Conservation (phyloP, 2,888 invertebrate genomes). For the Hirtodrosophila duncani region DNA sequence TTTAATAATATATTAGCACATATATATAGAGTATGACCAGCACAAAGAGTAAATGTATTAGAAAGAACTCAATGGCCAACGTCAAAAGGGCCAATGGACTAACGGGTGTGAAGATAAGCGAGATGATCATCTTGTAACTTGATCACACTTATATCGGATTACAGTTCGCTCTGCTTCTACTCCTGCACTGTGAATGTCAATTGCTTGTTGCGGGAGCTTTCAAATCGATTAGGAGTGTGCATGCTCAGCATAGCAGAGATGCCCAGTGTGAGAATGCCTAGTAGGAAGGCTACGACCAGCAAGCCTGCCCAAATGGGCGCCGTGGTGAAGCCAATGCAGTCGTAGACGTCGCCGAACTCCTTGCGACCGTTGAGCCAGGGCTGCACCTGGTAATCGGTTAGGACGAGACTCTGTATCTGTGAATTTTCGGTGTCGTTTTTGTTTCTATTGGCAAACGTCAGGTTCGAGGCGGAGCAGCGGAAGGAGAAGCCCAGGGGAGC, state of each 20-base stretch:
- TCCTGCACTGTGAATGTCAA: constrained; percentile 89
- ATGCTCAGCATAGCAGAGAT: constrained; percentile 93
- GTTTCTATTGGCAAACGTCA: constrained; percentile 79
- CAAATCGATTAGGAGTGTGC: constrained; percentile 97
- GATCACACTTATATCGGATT: neutral
- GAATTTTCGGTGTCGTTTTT: constrained; percentile 78
- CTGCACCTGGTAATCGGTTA: constrained; percentile 81
- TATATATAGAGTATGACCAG: constrained; percentile 70
- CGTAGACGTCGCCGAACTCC: constrained; percentile 87
- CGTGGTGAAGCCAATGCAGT: constrained; percentile 94
- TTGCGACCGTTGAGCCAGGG: constrained; percentile 79
- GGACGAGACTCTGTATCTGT: constrained; percentile 76
- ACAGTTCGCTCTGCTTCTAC: constrained; percentile 76
- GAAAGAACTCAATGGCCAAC: constrained; percentile 70
- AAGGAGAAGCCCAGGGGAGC: constrained; percentile 81
- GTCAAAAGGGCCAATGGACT: constrained; percentile 69
- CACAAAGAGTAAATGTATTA: constrained; percentile 72
- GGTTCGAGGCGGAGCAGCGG: constrained; percentile 79
- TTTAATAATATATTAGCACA: constrained; percentile 69
- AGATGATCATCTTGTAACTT: constrained; percentile 65
- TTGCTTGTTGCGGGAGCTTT: constrained; percentile 96
- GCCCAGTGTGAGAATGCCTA: constrained; percentile 88
- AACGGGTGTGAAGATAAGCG: constrained; percentile 54
- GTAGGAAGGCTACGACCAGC: constrained; percentile 87
- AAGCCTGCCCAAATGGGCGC: constrained; percentile 95